Conservation (phyloP, 2,113 vertebrate species). For the Tapirus terrestris region DNA sequence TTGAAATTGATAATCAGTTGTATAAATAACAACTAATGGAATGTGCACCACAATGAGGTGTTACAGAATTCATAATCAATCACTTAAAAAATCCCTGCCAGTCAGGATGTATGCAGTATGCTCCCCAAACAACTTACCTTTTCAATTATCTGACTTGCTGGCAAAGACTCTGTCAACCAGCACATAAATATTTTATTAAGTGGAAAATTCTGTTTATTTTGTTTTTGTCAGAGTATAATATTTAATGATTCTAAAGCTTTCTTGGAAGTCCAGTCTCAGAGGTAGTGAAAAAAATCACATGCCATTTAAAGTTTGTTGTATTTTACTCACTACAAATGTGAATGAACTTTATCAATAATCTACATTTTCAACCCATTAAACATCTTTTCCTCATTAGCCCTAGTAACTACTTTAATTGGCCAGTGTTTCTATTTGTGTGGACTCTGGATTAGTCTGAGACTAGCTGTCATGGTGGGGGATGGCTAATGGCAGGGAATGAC, state of each 20-base stretch:
- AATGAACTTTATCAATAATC: slow-evolving; percentile 72
- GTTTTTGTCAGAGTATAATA: background rate
- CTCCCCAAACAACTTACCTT: background rate
- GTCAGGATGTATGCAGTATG: background rate
- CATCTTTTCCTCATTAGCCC: slow-evolving; percentile 45
- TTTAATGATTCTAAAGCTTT: slow-evolving; percentile 58
- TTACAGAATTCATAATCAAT: slow-evolving; percentile 13
- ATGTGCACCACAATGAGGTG: background rate
- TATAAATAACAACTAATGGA: background rate
- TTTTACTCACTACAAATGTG: slow-evolving; percentile 54
- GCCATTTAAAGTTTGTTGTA: slow-evolving; percentile 74
- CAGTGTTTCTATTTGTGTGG: background rate
- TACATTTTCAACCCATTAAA: slow-evolving; percentile 75
- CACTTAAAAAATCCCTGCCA: background rate
- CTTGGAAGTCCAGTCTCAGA: slow-evolving; percentile 74
- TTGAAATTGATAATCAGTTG: background rate
- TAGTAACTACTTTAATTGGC: slow-evolving; percentile 57
- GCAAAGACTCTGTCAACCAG: slow-evolving; percentile 60
- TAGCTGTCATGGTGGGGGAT: background rate
- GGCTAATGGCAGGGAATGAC: background rate
- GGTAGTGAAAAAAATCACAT: slow-evolving; percentile 76
- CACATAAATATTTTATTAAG: slow-evolving; percentile 51
- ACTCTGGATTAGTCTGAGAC: background rate
- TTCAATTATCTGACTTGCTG: slow-evolving; percentile 5
- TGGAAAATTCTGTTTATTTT: background rate